These are phyloP conservation scores for Metridium senile DNA, from an alignment of 92 coral and sea anemone species.

Conservation along the genomic window DNA sequence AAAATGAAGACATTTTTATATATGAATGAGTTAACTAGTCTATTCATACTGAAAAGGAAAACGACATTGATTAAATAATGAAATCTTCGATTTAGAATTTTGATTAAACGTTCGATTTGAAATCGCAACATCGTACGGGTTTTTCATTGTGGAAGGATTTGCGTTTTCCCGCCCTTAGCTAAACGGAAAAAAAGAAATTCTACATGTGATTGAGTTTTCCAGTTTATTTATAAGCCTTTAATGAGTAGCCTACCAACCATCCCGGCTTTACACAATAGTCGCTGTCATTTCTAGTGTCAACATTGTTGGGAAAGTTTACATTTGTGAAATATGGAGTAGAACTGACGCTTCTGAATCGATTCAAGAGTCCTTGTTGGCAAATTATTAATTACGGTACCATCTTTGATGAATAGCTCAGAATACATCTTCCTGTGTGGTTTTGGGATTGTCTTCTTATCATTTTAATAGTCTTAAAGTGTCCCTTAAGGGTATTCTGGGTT, in stretches of 20 bases:
- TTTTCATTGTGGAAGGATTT: too few relatives aligned
- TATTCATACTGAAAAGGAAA: too few relatives aligned
- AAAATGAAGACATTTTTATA: too few relatives aligned
- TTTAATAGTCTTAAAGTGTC: neutral
- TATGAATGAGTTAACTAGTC: too few relatives aligned
- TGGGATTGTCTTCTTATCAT: neutral
- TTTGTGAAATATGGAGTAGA: neutral
- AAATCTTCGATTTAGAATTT: neutral
- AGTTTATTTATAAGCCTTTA: conserved; percentile 15
- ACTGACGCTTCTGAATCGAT: neutral
- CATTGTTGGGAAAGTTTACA: conserved; percentile 6
- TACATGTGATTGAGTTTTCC: neutral
- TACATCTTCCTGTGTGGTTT: neutral
- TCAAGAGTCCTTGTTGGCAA: neutral
- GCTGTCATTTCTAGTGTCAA: neutral
- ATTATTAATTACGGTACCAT: neutral
- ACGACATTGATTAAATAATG: neutral
- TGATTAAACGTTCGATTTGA: neutral
- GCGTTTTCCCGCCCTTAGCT: neutral
- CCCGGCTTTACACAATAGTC: neutral
- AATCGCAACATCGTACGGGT: too few relatives aligned
- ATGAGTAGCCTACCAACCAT: neutral
- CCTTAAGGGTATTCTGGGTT: neutral
- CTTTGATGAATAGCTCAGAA: neutral
- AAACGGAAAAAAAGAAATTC: neutral